Base-by-base conservation (phyloP, 2,797 vertebrate genomes). In the Spea hammondii region DNA sequence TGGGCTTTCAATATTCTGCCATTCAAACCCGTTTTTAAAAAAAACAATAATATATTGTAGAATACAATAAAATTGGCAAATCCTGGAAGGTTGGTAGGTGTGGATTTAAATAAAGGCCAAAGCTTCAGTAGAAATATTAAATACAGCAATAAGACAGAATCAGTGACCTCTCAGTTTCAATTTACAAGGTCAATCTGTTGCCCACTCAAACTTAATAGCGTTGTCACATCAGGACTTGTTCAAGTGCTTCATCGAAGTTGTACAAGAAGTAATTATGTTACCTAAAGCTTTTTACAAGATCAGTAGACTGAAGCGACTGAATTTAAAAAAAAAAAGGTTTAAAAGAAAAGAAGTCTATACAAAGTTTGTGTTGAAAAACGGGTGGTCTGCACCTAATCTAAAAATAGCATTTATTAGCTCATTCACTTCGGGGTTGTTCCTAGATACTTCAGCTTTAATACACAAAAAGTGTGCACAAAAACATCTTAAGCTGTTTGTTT, bases 131-230 rank as follows among this genome's bases (percentile, higher is more conserved):
- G 17, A 55, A 73, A 67, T 79, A 53, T 79, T 84, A 86, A 85
- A 84, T 79, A 74, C 46, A 55, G 32, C 7, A 70, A 6, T 68
- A 65, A 79, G 83, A 83, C 67, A 55, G 60, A 72, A 57, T 54
- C 47, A 62, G 74, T 8, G 74, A 84, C 83, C 85, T 84, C 77
- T 62, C 0, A 0, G 83, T 86, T 87, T 83, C 84, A 83, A 83
- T 88, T 87, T 86, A 79, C 88, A 83, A 72, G 88, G 86, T 86
- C 87, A 86, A 84, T 85, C 83, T 84, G 54, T 77, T 59, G 77
- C 73, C 65, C 69, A 82, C 77, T 1, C 0, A 54, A 82, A 73
- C 60, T 83, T 78, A 78, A 86, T 9, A 80, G 85, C 89, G 85
- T 72, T 79, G 85, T 84, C 87, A 85, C 85, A 79, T 75, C 84